Conservation (phyloP, 1,140 invertebrate genomes). For the Orussus abietinus region DNA sequence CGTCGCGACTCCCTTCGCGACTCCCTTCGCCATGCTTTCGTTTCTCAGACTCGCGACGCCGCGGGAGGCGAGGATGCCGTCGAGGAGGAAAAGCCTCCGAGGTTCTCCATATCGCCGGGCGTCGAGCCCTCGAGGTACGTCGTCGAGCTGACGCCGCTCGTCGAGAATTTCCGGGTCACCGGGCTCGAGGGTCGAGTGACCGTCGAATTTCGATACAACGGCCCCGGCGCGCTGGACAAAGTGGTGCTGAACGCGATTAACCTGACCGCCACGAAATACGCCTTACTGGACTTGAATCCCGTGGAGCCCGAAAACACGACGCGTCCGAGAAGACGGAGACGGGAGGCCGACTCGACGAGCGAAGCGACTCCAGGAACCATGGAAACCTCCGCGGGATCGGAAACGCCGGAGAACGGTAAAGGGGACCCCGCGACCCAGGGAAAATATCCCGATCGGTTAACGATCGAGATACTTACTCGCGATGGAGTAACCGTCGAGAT, state of each 20-base stretch:
- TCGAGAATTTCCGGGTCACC: slow-evolving; percentile 18
- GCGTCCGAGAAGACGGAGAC: slow-evolving; percentile 15
- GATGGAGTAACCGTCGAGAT: too few species aligned
- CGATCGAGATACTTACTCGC: too few species aligned
- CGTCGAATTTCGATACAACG: slow-evolving; percentile 29
- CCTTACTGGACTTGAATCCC: slow-evolving; percentile 14
- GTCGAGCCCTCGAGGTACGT: slow-evolving; percentile 31
- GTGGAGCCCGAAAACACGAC: too few species aligned
- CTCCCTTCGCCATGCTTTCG: neutral
- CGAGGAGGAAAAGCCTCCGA: slow-evolving; percentile 15
- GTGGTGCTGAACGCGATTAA: slow-evolving; percentile 29
- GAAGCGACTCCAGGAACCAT: too few species aligned
- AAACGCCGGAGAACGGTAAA: neutral
- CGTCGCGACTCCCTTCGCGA: neutral
- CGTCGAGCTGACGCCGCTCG: slow-evolving; percentile 27
- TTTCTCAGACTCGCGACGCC: slow-evolving; percentile 22
- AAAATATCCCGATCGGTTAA: too few species aligned
- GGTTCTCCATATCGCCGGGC: slow-evolving; percentile 21
- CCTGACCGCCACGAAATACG: slow-evolving; percentile 23
- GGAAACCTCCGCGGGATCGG: too few species aligned
- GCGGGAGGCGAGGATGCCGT: slow-evolving; percentile 18
- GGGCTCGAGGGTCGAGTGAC: slow-evolving; percentile 26
- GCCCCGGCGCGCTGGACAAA: slow-evolving; percentile 14
- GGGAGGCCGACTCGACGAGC: neutral
- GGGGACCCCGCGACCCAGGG: too few species aligned